Evolutionary conservation across 35 echinoderm and acorn worm genomes (phyloP), one percentile per base, ranked within the genome.

Genomic region (Strongylocentrotus purpuratus): DNA sequence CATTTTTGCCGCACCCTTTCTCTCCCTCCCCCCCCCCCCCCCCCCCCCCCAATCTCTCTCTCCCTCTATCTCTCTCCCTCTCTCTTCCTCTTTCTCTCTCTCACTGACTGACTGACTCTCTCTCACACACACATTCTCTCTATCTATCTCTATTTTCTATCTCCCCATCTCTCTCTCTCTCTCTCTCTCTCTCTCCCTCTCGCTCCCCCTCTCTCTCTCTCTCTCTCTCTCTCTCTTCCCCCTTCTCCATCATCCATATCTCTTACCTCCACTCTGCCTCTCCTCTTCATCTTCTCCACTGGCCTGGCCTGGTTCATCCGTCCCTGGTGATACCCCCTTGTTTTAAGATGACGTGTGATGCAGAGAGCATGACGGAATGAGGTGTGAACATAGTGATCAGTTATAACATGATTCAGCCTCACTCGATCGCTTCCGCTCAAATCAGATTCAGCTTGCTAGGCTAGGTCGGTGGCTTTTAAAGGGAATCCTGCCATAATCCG

Each of bases 381-480:
- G 65, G 65, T 78, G 65, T 78, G 65, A 78, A 78, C 65, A 78
- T 78, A 78, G 65, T 78, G 65, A 78, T 78, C 28, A 78, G 65
- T 78, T 28, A 78, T n/a, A 78, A 22, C 28, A n/a, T 78, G 65
- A 78, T 28, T 78, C 65, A 78, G 65, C 65, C 9, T 78, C 65
- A 22, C 52, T 59, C 65, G 65, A 28, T 78, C 65, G 25, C 65
- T 78, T 78, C 65, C 65, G 65, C 28, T 78, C 65, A 78, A 78
- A 78, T 78, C 65, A 78, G 20, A 78, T 28, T 78, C 65, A 78
- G 28, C 20, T 70, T 28, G n/a, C n/a, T n/a, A n/a, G n/a, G 65
- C 22, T n/a, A 78, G 65, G 65, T 78, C 65, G 65, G 65, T 78
- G 65, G 65, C 65, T 78, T 78, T 78, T 78, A 78, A 78, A 28